These are phyloP conservation scores for Diabrotica undecimpunctata DNA, from an alignment of 1,140 invertebrate species.

Conservation along the genomic window DNA sequence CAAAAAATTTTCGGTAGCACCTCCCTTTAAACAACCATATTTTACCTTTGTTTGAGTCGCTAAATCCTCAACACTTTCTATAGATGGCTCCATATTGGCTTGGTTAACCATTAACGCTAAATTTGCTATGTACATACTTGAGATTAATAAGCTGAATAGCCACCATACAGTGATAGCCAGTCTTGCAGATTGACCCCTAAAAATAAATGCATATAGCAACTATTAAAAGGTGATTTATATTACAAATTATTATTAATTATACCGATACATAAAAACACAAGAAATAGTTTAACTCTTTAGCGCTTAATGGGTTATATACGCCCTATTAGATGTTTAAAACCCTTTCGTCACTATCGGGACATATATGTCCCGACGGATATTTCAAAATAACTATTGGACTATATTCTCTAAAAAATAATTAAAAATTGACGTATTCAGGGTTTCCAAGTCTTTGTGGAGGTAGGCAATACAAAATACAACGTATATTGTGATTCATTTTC, in stretches of 20 bases:
- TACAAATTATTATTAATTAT: constrained; percentile 2
- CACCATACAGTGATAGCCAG: constrained; percentile 86
- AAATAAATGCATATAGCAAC: constrained; percentile 4
- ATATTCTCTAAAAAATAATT: no score
- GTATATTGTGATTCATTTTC: no score
- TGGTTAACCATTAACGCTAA: constrained; percentile 90
- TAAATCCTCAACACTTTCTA: constrained; percentile 83
- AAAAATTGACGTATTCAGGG: no score
- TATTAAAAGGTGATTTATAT: no score
- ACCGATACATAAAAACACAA: constrained; percentile 1
- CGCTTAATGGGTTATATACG: no score
- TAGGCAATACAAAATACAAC: no score
- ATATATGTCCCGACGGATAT: no score
- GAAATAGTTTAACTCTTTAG: not conserved
- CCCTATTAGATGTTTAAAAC: no score
- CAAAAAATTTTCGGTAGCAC: constrained; percentile 75
- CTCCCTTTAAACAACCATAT: constrained; percentile 58
- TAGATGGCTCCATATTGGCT: constrained; percentile 76
- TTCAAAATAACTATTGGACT: no score
- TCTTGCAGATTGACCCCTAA: constrained; percentile 69
- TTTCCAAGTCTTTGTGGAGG: no score
- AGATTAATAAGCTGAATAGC: constrained; percentile 94
- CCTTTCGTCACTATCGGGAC: no score
- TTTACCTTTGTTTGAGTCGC: constrained; percentile 86
- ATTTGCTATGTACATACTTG: constrained; percentile 94